phyloP scores from a whole-genome alignment of 1,140 invertebrate species.

The Drosophila lini region DNA sequence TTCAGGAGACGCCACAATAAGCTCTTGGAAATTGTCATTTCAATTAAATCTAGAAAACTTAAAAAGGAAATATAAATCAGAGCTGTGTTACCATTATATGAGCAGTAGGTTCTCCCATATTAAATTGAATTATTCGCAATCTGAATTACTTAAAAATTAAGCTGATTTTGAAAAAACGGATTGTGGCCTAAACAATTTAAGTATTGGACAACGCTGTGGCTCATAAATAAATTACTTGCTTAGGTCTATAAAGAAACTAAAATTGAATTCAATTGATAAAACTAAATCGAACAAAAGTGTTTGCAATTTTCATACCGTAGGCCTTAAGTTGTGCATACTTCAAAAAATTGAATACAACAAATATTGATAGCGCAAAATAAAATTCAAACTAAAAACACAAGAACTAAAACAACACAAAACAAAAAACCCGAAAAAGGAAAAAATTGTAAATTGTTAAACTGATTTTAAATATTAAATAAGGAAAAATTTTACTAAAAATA shows the following conservation, averaged over 20 bases:
- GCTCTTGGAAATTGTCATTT: conserved; percentile 72
- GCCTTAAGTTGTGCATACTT: conserved; percentile 78
- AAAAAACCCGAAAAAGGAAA: conserved; percentile 9
- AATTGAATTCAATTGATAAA: conserved; percentile 25
- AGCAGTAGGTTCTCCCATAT: conserved; percentile 65
- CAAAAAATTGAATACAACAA: conserved; percentile 38
- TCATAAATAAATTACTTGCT: conserved; percentile 49
- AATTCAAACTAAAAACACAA: conserved; percentile 19
- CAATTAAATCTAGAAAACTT: conserved; percentile 28
- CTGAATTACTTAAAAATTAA: conserved; percentile 9
- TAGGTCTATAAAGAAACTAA: conserved; percentile 24
- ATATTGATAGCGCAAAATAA: conserved; percentile 51
- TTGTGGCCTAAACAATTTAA: conserved; percentile 50
- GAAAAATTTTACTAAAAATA: conserved; percentile 78
- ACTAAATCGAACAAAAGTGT: conserved; percentile 34
- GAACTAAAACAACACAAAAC: conserved; percentile 25
- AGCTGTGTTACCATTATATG: conserved; percentile 70
- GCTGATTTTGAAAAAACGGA: background rate
- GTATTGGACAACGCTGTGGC: conserved; percentile 35
- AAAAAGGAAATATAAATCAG: conserved; percentile 51
- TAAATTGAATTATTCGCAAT: conserved; percentile 45
- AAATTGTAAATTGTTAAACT: conserved; percentile 81
- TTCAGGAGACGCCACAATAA: conserved; percentile 15
- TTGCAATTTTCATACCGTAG: conserved; percentile 77
- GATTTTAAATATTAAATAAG: conserved; percentile 78